Evolutionary conservation across 2,797 vertebrate genomes (phyloP).

Genomic region (Lacerta bilineata): DNA sequence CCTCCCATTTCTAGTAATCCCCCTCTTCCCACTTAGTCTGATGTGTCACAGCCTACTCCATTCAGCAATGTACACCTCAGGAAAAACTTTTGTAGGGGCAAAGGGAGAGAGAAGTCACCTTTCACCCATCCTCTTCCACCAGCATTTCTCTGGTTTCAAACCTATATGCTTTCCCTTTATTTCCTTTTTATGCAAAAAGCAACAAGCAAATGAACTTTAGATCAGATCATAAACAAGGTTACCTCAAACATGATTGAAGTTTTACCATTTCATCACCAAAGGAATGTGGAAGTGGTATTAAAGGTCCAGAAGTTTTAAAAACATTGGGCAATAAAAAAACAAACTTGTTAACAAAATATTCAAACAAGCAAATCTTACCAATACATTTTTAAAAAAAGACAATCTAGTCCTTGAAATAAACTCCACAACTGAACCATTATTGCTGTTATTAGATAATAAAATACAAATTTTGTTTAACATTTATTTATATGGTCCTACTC

Average conservation of each 20-base stretch:
- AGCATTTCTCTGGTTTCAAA: not conserved
- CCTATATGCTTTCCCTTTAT: fast-evolving
- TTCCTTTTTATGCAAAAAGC: not conserved
- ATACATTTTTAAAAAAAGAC: not conserved
- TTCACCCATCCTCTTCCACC: not conserved
- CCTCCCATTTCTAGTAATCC: not conserved
- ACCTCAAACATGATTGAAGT: not conserved
- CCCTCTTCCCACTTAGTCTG: not conserved
- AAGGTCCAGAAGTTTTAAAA: slow-evolving; percentile 3
- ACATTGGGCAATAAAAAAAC: slow-evolving; percentile 21
- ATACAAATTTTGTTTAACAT: not conserved
- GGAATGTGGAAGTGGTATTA: not conserved
- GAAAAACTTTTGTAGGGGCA: no score
- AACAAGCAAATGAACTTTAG: slow-evolving; percentile 1
- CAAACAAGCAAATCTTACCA: not conserved
- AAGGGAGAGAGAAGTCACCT: not conserved
- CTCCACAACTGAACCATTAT: not conserved
- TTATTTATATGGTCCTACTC: not conserved
- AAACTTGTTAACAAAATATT: not conserved
- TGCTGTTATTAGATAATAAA: not conserved
- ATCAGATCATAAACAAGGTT: slow-evolving; percentile 13
- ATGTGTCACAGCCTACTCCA: not conserved
- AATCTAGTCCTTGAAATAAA: not conserved
- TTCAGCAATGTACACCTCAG: not conserved
- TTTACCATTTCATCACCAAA: slow-evolving; percentile 13